phyloP scores from a whole-genome alignment of 2,113 vertebrate genomes.

The Thunnus maccoyii region DNA sequence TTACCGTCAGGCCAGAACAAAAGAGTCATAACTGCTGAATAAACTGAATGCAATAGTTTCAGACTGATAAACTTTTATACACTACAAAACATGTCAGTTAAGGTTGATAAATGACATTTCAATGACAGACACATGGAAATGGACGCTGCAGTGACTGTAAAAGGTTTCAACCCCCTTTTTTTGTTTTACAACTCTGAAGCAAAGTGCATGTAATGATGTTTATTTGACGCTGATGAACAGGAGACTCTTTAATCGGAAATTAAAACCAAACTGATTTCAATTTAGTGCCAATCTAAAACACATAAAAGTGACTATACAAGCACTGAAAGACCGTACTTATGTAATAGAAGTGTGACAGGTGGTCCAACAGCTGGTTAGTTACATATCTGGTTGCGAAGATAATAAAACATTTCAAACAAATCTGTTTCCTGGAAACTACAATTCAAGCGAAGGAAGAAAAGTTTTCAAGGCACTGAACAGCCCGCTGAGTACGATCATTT shows the following conservation, averaged over 20 bases:
- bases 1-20: conserved; percentile 33
- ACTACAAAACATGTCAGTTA: neutral
- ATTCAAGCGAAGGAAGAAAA: neutral
- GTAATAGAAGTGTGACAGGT: too few species aligned
- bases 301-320: too few species aligned
- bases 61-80: conserved; percentile 23
- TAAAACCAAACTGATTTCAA: neutral
- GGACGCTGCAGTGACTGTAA: conserved; percentile 19
- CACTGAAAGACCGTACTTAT: too few species aligned
- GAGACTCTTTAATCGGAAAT: neutral
- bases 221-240: neutral
- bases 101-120: conserved; percentile 2
- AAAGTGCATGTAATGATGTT: neutral
- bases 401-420: neutral
- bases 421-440: neutral
- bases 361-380: neutral
- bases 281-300: neutral
- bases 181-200: conserved; percentile 6
- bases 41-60: conserved; percentile 37
- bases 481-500: neutral
- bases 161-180: conserved; percentile 24
- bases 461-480: conserved; percentile 18
- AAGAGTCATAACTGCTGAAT: conserved; percentile 18
- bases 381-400: too few species aligned
- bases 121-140: conserved; percentile 12